Evolutionary conservation across 1,140 invertebrate species (phyloP), one percentile per base, ranked within the genome.

Genomic region (Drosophila orena): DNA sequence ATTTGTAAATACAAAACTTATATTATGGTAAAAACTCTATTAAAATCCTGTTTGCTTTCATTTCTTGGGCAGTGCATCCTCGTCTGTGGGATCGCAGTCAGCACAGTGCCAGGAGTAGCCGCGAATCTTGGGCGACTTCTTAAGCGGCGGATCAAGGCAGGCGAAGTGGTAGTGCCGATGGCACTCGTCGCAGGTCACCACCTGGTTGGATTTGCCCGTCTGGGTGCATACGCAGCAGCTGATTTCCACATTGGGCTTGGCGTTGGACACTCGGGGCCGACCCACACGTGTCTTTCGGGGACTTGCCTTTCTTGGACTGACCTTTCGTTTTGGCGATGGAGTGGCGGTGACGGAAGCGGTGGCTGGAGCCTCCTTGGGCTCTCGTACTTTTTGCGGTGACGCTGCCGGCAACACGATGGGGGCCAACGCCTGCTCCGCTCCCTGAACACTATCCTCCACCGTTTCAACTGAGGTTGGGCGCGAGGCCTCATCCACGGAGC

Each of bases 21-120:
- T 57, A 47, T 49, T 47, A 52, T n/a, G 15, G 15, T 54, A 42
- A 10, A 58, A 53, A 53, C 17, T 30, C 20, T 40, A 20, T 27
- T 49, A 52, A 52, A 47, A 54, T 30, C 30, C 8, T 37, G 11
- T 14, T n/a, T 52, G 20, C 34, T 37, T n/a, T 37, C 74, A 70
- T 57, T 71, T 71, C 40, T 79, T 76, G 43, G 75, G 71, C 70
- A 78, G 56, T 46, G 83, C 79, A 44, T 91, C 90, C 17, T 91
- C 90, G 22, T 91, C 97, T 80, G 97, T 97, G 54, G 97, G 96
- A 94, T 98, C 97, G 94, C 98, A 99, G 91, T 98, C 97, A 49
- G 97, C 97, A 93, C 98, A 99, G 92, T 98, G 97, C 98, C 98
- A 99, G 5, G 97, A 97, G 92, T 98, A 98, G 40, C 98, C 97